Evolutionary conservation across 2,888 invertebrate genomes (phyloP), one percentile per base, ranked within the genome.

Genomic region (Meiosimyza decipiens): DNA sequence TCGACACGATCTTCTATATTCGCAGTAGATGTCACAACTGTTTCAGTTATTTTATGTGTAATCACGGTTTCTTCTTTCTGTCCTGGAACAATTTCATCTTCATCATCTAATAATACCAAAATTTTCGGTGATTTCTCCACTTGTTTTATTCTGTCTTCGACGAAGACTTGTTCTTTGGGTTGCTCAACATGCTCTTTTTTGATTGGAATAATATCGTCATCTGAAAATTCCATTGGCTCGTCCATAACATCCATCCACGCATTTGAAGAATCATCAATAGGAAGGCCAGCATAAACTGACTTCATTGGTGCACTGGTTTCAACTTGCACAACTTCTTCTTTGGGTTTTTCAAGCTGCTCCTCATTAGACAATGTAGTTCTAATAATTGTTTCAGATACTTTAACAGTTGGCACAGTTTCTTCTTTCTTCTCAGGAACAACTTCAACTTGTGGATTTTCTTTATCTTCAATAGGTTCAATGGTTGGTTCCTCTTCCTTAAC

Each of bases 211-310:
- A 2, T 50, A 65, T 84, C 84, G 33, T 85, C 84, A 65, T 83
- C 83, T 2, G 84, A 82, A 63, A 86, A 80, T 22, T 75, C 77
- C 71, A 84, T 81, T n/a, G 83, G 83, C 69, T 86, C 84, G 72
- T 87, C 86, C 49, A 83, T 63, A 16, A 83, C 80, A 65, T 81
- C 75, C 80, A 87, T 81, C 82, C 86, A 86, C 2, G 82, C 73
- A 72, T 77, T 82, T 52, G 82, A 22, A 2, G 82, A 73, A 55
- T 82, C 79, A 73, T 84, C 82, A 47, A 82, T 72, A 22, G 82
- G 81, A 66, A 82, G 77, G 40, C 81, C 82, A 71, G 79, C 81
- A 74, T 81, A 81, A 7, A 63, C 77, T 0, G 75, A 11, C 76
- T 79, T 77, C 75, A 47, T 80, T 6, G 81, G 78, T 75, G 82